phyloP scores from a whole-genome alignment of 2,888 invertebrate genomes.

The Tyria jacobaeae region DNA sequence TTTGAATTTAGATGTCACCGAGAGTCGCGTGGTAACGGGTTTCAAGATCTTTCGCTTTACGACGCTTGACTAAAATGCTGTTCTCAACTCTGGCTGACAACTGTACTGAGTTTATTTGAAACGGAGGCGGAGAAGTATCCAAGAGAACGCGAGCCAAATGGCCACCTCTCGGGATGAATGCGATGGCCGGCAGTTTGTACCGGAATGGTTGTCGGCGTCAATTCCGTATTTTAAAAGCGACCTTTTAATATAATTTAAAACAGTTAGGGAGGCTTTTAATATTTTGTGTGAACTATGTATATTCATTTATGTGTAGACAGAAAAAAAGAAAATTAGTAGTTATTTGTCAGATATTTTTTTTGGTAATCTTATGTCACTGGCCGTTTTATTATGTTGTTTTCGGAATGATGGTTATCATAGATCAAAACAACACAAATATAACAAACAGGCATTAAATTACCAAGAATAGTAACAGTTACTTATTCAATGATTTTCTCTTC shows the following conservation, averaged over 20 bases:
- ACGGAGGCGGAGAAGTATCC: conserved; percentile 75
- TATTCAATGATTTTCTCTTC: conserved; percentile 4
- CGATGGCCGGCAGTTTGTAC: conserved; percentile 76
- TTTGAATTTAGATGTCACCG: conserved; percentile 82
- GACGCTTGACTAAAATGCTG: conserved; percentile 80
- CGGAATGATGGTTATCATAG: background rate
- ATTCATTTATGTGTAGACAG: background rate
- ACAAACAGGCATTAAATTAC: background rate
- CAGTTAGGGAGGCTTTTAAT: background rate
- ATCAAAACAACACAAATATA: background rate
- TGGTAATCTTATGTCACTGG: background rate
- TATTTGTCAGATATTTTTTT: background rate
- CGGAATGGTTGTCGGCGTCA: conserved; percentile 64
- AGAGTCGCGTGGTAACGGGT: conserved; percentile 72
- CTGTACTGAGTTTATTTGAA: conserved; percentile 79
- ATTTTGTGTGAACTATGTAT: background rate
- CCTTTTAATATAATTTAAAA: conserved; percentile 3
- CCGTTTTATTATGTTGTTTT: background rate
- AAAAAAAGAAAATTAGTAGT: background rate
- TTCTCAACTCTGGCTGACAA: conserved; percentile 76
- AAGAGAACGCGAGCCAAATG: conserved; percentile 76
- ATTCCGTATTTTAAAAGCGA: conserved; percentile 62
- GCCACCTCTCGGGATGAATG: conserved; percentile 77
- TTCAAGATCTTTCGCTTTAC: conserved; percentile 77
- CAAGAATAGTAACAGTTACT: background rate